Base-by-base conservation (phyloP, 2,113 vertebrate genomes). In the Rana temporaria region DNA sequence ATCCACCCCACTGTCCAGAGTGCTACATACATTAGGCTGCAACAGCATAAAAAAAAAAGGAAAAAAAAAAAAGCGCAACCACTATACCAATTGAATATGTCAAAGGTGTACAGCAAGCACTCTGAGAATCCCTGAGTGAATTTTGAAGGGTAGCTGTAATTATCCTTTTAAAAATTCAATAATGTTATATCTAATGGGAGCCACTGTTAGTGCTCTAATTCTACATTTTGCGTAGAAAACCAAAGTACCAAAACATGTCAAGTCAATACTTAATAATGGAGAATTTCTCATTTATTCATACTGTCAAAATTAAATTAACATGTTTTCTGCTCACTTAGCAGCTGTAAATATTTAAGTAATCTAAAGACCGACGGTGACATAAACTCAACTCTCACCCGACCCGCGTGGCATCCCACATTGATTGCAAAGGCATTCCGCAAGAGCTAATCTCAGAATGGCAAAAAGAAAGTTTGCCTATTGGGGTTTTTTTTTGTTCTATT, bases 241-340 rank as follows among this genome's bases (percentile, higher is more conserved):
- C 30, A 12, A 38, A 75, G 80, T 75, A 59, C 70, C 75, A 75
- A 82, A 83, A 67, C 81, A 70, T 80, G 78, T 80, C 78, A 70
- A 59, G 71, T 67, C 72, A 68, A 76, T 68, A 76, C 18, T 83
- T 83, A 68, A 74, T 76, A 83, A 83, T 83, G 81, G 71, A 76
- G 75, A 75, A 42, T 55, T 20, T 67, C 73, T 83, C 34, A 83
- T 83, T 83, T 83, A 83, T 83, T 83, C 71, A 83, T 83, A 65
- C 80, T 82, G 64, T 83, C 71, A 76, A 76, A 83, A 76, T 76
- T 59, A 76, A 83, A 76, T 83, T 67, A 68, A 83, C 63, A 74
- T 83, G 63, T 76, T 83, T 76, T 74, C 24, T 76, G 56, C 30
- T 75, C 63, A 75, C 81, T 83, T 83, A 82, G 80, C 26, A 59